Percentiles rank a stretch among this genome's conserved stretches.
phyloP scores from a whole-genome alignment of 2,113 vertebrate species.

The Odocoileus virginianus region DNA sequence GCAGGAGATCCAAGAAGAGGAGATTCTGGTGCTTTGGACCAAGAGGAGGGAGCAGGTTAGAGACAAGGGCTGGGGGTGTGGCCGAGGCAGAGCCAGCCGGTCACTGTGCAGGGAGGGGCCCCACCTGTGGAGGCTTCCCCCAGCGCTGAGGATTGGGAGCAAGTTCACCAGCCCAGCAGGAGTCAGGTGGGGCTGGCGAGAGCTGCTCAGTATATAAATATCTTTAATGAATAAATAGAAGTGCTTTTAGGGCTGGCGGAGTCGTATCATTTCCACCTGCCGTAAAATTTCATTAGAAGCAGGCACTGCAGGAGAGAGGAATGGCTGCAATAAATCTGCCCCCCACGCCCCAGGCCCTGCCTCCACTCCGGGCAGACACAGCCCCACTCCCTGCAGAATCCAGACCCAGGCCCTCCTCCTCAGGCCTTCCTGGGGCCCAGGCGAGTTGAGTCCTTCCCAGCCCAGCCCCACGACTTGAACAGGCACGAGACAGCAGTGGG shows the following conservation, averaged over 20 bases:
- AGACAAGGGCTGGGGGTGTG: neutral
- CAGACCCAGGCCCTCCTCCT: neutral
- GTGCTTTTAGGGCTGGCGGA: conserved; percentile 58
- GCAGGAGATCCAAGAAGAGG: neutral
- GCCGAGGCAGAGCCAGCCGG: rapidly evolving
- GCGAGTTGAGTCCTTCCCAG: neutral
- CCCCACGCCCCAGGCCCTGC: neutral
- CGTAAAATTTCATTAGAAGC: conserved; percentile 64
- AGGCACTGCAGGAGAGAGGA: conserved; percentile 32
- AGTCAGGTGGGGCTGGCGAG: neutral
- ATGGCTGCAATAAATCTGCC: conserved; percentile 10
- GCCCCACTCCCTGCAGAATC: neutral
- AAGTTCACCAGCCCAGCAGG: neutral
- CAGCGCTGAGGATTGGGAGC: neutral
- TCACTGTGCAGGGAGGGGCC: neutral
- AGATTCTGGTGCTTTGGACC: neutral
- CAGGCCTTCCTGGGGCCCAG: neutral
- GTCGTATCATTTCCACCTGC: conserved; percentile 70
- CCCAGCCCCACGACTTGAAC: neutral
- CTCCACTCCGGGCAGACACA: neutral
- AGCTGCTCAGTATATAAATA: conserved; percentile 42
- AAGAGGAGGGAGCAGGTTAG: neutral
- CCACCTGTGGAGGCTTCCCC: neutral
- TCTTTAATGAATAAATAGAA: conserved; percentile 71
- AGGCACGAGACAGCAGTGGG: neutral